phyloP scores from a whole-genome alignment of 1,140 invertebrate genomes.

The Cecropterus lyciades region DNA sequence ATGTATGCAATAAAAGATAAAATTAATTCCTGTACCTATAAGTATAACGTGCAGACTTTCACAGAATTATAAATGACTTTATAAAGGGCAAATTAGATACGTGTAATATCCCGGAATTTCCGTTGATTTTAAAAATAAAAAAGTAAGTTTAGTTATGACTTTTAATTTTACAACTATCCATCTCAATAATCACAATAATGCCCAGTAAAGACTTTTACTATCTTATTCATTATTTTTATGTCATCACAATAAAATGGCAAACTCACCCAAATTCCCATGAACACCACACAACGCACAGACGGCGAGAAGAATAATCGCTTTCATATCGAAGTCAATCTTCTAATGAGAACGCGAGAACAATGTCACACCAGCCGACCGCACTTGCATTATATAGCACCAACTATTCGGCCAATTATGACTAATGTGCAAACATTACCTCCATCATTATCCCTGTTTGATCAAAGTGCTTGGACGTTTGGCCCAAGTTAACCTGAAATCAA shows the following conservation, averaged over 20 bases:
- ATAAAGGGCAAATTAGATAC: no score
- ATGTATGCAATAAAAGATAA: no score
- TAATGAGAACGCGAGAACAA: conserved; percentile 6
- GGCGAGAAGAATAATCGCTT: conserved; percentile 7
- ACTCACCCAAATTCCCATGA: conserved; percentile 25
- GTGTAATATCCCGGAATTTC: no score
- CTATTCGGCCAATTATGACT: conserved; percentile 3
- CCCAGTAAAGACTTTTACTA: no score
- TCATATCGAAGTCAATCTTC: conserved; percentile 15
- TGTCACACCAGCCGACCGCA: neutral
- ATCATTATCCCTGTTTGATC: neutral
- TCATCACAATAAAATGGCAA: neutral
- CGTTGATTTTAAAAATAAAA: no score
- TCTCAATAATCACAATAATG: no score
- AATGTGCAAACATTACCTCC: conserved; percentile 10
- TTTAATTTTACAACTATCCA: no score
- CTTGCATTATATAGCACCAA: conserved; percentile 13
- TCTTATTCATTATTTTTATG: no score
- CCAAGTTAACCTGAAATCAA: neutral
- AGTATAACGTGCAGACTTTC: no score
- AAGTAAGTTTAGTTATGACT: no score
- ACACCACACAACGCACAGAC: conserved; percentile 17
- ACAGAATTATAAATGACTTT: no score
- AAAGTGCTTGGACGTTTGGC: neutral
- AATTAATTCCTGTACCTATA: no score